phyloP scores from a whole-genome alignment of 2,888 invertebrate genomes.

The Lomographa bimaculata region DNA sequence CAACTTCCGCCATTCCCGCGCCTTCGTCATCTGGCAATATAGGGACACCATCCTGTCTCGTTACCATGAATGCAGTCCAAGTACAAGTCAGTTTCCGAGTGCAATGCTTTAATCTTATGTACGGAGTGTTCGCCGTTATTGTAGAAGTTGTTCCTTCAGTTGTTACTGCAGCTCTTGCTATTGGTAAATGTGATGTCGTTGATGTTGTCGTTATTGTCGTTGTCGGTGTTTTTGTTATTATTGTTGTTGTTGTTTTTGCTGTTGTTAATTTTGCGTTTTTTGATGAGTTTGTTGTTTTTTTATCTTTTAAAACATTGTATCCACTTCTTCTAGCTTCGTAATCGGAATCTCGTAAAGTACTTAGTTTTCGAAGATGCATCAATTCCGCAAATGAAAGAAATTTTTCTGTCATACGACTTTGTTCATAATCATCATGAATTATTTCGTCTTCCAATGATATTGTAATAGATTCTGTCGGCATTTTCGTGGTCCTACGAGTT shows the following conservation, averaged over 20 bases:
- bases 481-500: conserved; percentile 36
- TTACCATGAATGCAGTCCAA: conserved; percentile 60
- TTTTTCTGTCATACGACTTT: conserved; percentile 56
- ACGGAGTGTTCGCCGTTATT: conserved; percentile 58
- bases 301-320: conserved; percentile 13
- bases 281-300: too few relatives aligned
- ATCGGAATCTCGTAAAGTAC: conserved; percentile 36
- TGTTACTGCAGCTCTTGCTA: neutral
- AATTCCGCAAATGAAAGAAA: conserved; percentile 75
- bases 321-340: conserved; percentile 44
- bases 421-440: conserved; percentile 29
- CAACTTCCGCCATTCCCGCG: conserved; percentile 36
- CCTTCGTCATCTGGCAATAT: conserved; percentile 24
- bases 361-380: conserved; percentile 67
- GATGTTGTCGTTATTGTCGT: too few relatives aligned
- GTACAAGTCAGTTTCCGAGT: conserved; percentile 73
- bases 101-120: conserved; percentile 58
- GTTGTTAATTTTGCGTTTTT: conserved; percentile 3
- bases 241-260: neutral
- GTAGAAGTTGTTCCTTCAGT: conserved; percentile 30
- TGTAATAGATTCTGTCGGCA: conserved; percentile 60
- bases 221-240: too few relatives aligned
- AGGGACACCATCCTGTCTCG: conserved; percentile 44
- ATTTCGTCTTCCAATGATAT: conserved; percentile 42
- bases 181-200: conserved; percentile 5